These are phyloP conservation scores for Lichenostomus cassidix DNA, from an alignment of 2,113 vertebrate species.

Conservation along the genomic window DNA sequence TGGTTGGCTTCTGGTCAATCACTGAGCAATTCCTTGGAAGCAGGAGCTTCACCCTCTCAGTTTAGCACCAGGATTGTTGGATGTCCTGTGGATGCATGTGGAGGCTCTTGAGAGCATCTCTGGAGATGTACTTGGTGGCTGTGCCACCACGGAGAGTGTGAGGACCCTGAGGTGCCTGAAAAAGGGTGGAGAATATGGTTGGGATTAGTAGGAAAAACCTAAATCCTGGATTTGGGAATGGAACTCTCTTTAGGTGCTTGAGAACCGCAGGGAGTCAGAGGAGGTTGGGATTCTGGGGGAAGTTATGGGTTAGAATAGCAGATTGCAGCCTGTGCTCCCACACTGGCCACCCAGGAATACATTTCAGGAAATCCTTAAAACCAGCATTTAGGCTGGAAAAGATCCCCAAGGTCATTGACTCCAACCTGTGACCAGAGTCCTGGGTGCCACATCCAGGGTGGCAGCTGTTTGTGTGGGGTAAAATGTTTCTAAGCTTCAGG, in stretches of 20 bases:
- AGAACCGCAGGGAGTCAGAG: accelerated
- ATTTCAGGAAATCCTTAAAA: neutral
- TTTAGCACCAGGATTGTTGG: neutral
- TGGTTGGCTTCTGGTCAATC: neutral
- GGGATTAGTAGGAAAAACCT: accelerated
- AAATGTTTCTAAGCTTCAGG: accelerated
- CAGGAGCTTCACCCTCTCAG: neutral
- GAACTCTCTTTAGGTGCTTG: accelerated
- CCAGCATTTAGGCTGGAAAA: neutral
- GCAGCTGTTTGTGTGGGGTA: no score
- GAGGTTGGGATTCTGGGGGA: neutral
- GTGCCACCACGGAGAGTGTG: accelerated
- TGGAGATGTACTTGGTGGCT: accelerated
- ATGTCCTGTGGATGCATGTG: accelerated
- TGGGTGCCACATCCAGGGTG: neutral
- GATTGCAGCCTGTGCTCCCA: neutral
- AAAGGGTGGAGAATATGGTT: neutral
- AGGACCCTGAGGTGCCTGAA: neutral
- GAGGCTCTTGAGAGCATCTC: neutral
- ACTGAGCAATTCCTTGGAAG: accelerated
- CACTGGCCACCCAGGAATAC: neutral
- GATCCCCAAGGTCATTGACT: neutral
- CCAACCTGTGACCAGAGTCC: neutral
- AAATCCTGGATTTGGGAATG: accelerated
- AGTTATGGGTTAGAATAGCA: neutral